Evolutionary conservation across 37 sponge, comb jelly and placozoan genomes (phyloP).

Genomic region (Cladorhizidae sp.): DNA sequence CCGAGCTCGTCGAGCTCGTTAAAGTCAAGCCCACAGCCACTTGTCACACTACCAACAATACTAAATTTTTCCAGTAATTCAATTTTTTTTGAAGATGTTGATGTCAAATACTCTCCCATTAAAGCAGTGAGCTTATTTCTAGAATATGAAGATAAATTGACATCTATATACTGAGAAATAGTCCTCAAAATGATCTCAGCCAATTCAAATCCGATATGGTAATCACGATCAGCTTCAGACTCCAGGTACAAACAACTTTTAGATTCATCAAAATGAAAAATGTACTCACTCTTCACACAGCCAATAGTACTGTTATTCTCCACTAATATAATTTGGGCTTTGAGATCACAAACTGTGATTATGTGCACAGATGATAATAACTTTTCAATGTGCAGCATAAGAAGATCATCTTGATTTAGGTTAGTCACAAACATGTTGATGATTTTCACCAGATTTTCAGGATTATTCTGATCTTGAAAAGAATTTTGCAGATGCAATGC

Average conservation of each 20-base stretch:
- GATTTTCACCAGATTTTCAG: neutral
- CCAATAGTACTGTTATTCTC: neutral
- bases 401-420: neutral
- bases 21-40: neutral
- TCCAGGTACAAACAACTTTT: constrained; percentile 1
- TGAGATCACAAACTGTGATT: neutral
- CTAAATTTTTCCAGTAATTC: neutral
- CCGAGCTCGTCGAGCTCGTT: constrained; percentile 12
- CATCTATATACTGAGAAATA: neutral
- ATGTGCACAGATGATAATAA: neutral
- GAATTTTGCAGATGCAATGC: neutral
- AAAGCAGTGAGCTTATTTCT: neutral
- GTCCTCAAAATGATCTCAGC: neutral
- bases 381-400: neutral
- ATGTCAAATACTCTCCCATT: neutral
- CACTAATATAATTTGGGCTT: neutral
- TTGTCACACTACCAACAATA: neutral
- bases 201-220: neutral
- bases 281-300: neutral
- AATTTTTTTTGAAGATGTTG: neutral
- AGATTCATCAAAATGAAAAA: neutral
- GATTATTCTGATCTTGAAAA: neutral
- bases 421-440: neutral
- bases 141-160: too few species aligned
- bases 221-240: neutral